A percentile compares a stretch with the other conserved stretches of the same genome.
Evolutionary conservation across 2,797 vertebrate genomes (phyloP).

Genomic region (Chaenodraco wilsoni): DNA sequence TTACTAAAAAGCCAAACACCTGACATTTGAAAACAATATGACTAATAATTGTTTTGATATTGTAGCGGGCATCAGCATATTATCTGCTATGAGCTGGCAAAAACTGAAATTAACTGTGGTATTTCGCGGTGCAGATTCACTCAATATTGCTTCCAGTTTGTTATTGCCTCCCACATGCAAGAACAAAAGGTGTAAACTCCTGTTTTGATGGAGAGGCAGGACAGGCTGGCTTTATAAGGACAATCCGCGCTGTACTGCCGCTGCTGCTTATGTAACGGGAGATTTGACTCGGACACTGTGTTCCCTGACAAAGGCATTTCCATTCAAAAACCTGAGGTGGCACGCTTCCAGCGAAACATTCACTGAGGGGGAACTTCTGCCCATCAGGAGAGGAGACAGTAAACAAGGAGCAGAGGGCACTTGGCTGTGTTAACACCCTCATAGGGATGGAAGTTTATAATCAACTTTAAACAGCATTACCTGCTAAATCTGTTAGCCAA

Average conservation of each 20-base stretch:
- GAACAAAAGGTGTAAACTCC: slow-evolving; percentile 6
- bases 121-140: slow-evolving; percentile 21
- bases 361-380: slow-evolving; percentile 37
- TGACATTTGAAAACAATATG: slow-evolving; percentile 32
- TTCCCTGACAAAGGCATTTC: slow-evolving; percentile 73
- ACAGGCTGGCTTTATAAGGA: slow-evolving; percentile 33
- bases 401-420: slow-evolving; percentile 36
- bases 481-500: neutral
- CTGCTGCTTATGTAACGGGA: slow-evolving; percentile 69
- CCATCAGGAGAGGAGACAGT: slow-evolving; percentile 16
- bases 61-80: slow-evolving; percentile 28
- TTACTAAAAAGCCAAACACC: slow-evolving; percentile 2
- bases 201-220: slow-evolving; percentile 28
- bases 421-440: neutral
- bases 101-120: slow-evolving; percentile 16
- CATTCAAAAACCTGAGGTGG: slow-evolving; percentile 56
- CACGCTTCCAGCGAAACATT: slow-evolving; percentile 44
- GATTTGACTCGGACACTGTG: slow-evolving; percentile 63
- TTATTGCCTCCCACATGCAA: slow-evolving; percentile 12
- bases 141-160: neutral
- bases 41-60: slow-evolving; percentile 40
- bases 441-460: neutral
- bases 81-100: slow-evolving; percentile 16
- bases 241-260: slow-evolving; percentile 48
- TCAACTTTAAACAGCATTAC: neutral